phyloP scores from a whole-genome alignment of 2,113 vertebrate species.

The Hystrix cristata region DNA sequence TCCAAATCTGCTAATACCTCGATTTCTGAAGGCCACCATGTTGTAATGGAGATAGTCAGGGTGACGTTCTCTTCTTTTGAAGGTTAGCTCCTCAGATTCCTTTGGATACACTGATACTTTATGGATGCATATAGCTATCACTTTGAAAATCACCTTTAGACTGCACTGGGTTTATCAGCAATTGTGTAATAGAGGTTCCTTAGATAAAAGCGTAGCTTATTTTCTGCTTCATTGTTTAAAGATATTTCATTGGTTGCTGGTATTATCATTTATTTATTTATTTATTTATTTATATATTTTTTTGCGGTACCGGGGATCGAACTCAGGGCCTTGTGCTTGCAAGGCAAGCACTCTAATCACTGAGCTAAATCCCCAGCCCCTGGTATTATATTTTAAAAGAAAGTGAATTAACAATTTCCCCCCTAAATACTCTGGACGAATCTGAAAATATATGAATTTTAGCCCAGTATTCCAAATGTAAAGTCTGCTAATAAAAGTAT shows the following conservation, averaged over 20 bases:
- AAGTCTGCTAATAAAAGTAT: not conserved
- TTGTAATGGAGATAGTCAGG: not conserved
- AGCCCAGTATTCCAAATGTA: conserved; percentile 30
- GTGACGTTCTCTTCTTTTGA: not conserved
- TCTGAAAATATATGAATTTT: conserved; percentile 56
- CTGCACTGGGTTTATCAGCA: conserved; percentile 54
- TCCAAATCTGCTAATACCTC: not conserved
- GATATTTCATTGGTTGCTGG: conserved; percentile 38
- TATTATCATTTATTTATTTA: not conserved
- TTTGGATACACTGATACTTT: not conserved
- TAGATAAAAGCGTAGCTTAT: conserved; percentile 59
- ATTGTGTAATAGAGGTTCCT: not conserved
- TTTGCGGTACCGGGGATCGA: too few relatives aligned
- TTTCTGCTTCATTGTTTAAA: conserved; percentile 54
- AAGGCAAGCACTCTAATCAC: too few relatives aligned
- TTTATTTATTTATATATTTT: too few relatives aligned
- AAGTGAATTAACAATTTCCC: conserved; percentile 50
- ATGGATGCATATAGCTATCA: not conserved
- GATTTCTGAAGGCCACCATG: not conserved
- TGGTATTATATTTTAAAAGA: conserved; percentile 63
- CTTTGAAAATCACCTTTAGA: conserved; percentile 68
- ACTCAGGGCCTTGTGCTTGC: too few relatives aligned
- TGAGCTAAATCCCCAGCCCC: too few relatives aligned
- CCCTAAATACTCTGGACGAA: not conserved
- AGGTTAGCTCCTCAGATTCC: not conserved